phyloP scores from a whole-genome alignment of 2,888 invertebrate genomes.

The Tetranychus piercei region DNA sequence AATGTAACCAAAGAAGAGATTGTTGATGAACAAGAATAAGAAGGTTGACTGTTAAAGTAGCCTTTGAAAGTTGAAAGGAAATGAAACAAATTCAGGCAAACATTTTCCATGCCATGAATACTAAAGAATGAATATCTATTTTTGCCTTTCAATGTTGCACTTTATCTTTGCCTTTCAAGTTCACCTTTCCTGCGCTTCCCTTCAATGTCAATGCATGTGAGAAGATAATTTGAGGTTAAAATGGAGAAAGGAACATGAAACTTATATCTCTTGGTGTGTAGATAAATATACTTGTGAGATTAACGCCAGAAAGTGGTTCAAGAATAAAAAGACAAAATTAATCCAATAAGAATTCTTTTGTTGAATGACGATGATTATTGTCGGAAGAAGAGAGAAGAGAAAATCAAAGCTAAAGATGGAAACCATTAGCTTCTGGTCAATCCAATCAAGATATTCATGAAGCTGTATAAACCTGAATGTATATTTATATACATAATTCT shows the following conservation, averaged over 20 bases:
- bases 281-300: too few species aligned
- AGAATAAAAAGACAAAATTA: too few species aligned
- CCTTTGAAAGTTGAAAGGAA: neutral
- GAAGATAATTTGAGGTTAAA: neutral
- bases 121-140: neutral
- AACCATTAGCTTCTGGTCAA: neutral
- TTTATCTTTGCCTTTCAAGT: too few species aligned
- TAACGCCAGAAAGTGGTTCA: too few species aligned
- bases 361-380: neutral
- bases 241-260: neutral
- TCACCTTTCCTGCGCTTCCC: too few species aligned
- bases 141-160: neutral
- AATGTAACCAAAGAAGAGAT: too few species aligned
- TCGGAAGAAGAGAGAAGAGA: neutral
- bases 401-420: neutral
- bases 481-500: too few species aligned
- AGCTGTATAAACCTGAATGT: neutral
- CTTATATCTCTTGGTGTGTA: neutral
- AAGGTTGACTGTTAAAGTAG: neutral
- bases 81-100: neutral
- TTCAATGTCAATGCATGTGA: neutral
- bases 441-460: slow-evolving; percentile 1
- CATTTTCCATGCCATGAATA: neutral
- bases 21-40: too few species aligned
- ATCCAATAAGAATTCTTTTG: too few species aligned